phyloP scores from a whole-genome alignment of 1,140 invertebrate genomes.

The Acyrthosiphon pisum region DNA sequence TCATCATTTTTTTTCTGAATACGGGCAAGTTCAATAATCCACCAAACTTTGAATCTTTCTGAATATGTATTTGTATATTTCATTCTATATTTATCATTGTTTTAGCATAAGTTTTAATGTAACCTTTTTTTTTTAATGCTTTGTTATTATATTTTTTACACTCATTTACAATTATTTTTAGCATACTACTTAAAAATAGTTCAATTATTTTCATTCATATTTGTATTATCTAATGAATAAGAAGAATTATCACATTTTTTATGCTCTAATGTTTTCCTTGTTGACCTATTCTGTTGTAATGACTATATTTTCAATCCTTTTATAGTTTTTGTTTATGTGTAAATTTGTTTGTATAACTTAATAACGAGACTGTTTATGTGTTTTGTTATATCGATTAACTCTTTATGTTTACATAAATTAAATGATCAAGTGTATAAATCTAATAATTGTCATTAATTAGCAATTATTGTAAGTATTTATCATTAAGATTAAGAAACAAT shows the following conservation, averaged over 20 bases:
- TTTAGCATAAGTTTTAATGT: slow-evolving; percentile 5
- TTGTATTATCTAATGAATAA: slow-evolving; percentile 2
- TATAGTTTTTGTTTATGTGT: slow-evolving; percentile 31
- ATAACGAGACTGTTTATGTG: slow-evolving; percentile 46
- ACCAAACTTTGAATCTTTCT: not conserved
- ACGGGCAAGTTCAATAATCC: not conserved
- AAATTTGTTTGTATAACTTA: slow-evolving; percentile 35
- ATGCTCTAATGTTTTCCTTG: slow-evolving; percentile 26
- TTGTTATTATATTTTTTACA: slow-evolving; percentile 45
- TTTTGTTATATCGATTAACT: slow-evolving; percentile 30
- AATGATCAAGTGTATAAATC: not conserved
- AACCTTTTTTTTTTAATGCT: slow-evolving; percentile 42
- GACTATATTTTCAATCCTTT: slow-evolving; percentile 37
- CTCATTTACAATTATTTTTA: slow-evolving; percentile 33
- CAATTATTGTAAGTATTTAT: slow-evolving; percentile 23
- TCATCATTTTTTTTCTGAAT: not conserved
- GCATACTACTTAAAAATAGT: slow-evolving; percentile 40
- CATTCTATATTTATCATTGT: slow-evolving; percentile 25
- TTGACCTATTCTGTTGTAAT: slow-evolving; percentile 48
- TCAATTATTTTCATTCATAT: slow-evolving; percentile 26
- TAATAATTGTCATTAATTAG: slow-evolving; percentile 40
- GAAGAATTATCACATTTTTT: slow-evolving; percentile 30
- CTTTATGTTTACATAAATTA: slow-evolving; percentile 30
- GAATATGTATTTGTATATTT: slow-evolving; percentile 20
- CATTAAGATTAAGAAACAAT: slow-evolving; percentile 46